Evolutionary conservation across 2,797 vertebrate genomes (phyloP).

Genomic region (Enteromius mattozi): DNA sequence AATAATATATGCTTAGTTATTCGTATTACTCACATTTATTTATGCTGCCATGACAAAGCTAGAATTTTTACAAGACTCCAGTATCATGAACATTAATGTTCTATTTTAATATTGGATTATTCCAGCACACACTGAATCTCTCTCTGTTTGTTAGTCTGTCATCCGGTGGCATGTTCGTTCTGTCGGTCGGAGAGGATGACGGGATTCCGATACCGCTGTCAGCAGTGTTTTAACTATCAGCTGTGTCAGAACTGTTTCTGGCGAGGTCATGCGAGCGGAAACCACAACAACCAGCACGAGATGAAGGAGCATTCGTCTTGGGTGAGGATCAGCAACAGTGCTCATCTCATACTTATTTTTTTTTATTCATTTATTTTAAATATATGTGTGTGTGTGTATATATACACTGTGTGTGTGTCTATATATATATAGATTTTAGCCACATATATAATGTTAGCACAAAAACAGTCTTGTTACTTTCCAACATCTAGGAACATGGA

Average conservation of each 20-base stretch:
- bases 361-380: neutral
- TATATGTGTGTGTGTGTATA: too few species aligned
- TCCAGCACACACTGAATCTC: neutral
- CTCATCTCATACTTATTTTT: neutral
- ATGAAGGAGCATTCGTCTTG: conserved; percentile 98
- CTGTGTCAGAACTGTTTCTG: conserved; percentile 96
- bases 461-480: neutral
- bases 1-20: conserved; percentile 32
- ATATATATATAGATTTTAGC: too few species aligned
- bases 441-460: neutral
- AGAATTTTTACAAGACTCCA: neutral
- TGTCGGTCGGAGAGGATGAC: conserved; percentile 91
- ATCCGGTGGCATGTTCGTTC: conserved; percentile 91
- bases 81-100: neutral
- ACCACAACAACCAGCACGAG: conserved; percentile 94
- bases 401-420: too few species aligned
- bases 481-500: too few species aligned
- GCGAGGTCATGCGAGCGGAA: conserved; percentile 87
- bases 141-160: conserved; percentile 81
- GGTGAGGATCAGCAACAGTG: conserved; percentile 76
- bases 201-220: conserved; percentile 94
- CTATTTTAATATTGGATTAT: neutral
- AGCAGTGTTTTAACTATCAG: conserved; percentile 96
- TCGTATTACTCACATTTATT: neutral
- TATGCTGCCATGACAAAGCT: neutral